Conservation (phyloP, 2,888 invertebrate species). For the Microplitis deprimator region DNA sequence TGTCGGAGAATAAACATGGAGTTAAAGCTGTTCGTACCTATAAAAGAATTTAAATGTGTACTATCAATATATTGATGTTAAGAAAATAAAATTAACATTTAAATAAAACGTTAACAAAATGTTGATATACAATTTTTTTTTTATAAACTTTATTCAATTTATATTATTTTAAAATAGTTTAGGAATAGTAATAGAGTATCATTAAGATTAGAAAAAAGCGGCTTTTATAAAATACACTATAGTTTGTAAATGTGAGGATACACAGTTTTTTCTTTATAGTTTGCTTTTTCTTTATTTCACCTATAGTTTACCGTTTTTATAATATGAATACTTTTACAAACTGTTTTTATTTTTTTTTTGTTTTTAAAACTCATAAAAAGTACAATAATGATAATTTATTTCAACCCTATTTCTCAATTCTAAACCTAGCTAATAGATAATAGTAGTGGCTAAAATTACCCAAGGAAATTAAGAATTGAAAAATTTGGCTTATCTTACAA, state of each 20-base stretch:
- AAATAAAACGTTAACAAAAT: neutral
- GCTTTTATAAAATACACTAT: neutral
- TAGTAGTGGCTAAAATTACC: constrained; percentile 49
- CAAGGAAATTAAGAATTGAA: neutral
- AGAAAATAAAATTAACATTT: constrained; percentile 42
- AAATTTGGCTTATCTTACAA: neutral
- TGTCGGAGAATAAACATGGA: constrained; percentile 57
- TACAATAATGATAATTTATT: neutral
- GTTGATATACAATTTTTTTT: neutral
- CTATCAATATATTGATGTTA: constrained; percentile 16
- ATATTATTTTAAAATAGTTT: neutral
- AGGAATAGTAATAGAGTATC: neutral
- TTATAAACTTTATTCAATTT: constrained; percentile 1
- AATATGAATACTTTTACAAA: neutral
- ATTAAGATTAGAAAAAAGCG: neutral
- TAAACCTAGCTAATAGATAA: constrained; percentile 41
- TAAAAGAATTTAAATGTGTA: constrained; percentile 58
- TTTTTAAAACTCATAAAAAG: constrained; percentile 43
- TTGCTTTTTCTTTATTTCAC: constrained; percentile 21
- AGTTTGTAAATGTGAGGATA: neutral
- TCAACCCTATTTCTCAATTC: constrained; percentile 49
- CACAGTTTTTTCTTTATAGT: neutral
- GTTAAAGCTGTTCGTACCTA: constrained; percentile 61
- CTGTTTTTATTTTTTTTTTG: constrained; percentile 42
- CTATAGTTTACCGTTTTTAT: constrained; percentile 9